phyloP scores from a whole-genome alignment of 1,140 invertebrate genomes.

The Drepana arcuata region DNA sequence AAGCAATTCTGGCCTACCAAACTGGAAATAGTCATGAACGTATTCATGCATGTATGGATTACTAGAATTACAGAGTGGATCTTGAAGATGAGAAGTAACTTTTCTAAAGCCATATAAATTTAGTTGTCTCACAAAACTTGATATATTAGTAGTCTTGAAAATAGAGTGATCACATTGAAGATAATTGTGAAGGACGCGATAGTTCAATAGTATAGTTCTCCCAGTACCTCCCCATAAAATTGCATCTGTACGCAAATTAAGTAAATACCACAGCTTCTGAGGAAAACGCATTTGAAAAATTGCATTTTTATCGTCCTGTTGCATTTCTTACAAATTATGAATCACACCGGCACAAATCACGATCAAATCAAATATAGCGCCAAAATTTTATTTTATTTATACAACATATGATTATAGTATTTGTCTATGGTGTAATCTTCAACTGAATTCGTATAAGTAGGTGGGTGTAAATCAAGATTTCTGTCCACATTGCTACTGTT shows the following conservation, averaged over 20 bases:
- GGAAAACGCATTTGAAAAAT: conserved; percentile 74
- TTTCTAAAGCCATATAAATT: conserved; percentile 77
- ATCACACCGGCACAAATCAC: too few species aligned
- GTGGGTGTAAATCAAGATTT: too few species aligned
- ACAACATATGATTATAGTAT: too few species aligned
- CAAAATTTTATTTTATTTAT: too few species aligned
- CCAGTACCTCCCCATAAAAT: conserved; percentile 73
- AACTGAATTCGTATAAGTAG: too few species aligned
- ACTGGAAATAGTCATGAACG: conserved; percentile 73
- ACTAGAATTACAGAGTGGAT: conserved; percentile 69
- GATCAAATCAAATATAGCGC: too few species aligned
- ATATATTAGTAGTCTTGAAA: conserved; percentile 76
- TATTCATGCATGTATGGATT: conserved; percentile 75
- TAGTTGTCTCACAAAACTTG: conserved; percentile 75
- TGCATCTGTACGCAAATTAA: conserved; percentile 70
- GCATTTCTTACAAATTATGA: too few species aligned
- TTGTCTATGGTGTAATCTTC: too few species aligned
- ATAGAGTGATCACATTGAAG: conserved; percentile 68
- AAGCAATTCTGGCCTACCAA: conserved; percentile 66
- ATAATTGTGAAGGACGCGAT: conserved; percentile 72
- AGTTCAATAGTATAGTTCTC: conserved; percentile 72
- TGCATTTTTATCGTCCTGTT: conserved; percentile 55
- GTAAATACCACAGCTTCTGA: conserved; percentile 75
- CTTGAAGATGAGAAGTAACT: conserved; percentile 74
- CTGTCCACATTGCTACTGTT: too few species aligned